Evolutionary conservation across 2,113 vertebrate genomes (phyloP), one percentile per base, ranked within the genome.

Genomic region (Notarius lentiginosus): DNA sequence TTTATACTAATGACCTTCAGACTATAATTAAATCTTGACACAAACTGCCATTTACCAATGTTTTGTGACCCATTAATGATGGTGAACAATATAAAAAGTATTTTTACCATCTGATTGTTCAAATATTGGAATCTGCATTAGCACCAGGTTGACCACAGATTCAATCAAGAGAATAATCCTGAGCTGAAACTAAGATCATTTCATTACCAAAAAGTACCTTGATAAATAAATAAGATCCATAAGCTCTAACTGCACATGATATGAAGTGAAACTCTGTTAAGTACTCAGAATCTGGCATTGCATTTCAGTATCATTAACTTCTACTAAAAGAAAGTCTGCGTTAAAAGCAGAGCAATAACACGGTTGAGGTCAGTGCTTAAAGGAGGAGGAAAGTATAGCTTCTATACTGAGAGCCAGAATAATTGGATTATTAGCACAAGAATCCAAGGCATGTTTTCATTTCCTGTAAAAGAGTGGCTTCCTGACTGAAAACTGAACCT

Each of bases 291-390:
- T 87, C 85, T 84, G 86, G 94, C 92, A 91, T 94, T 91, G 91
- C 89, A 91, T 95, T 95, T 94, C 93, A 92, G 87, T 92, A 90
- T 93, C 92, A 95, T 95, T 95, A 95, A 94, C 93, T 94, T 94
- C 68, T 94, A 94, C 92, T 53, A 51, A 55, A 77, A 53, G 8
- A 47, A 75, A 94, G 93, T 94, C 93, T 91, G 91, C 93, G 91
- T 94, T 94, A 94, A 96, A 95, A 91, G 92, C 91, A 84, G 87
- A 82, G 88, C 94, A 94, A 94, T 95, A 95, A 95, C 91, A 93
- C 79, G 92, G 90, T 90, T 91, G 89, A 91, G 80, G 88, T 91
- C 87, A 81, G 90, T 80, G 86, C 91, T 94, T 93, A 93, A 92
- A 91, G 89, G 90, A 93, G 90, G 91, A 93, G 91, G 86, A 87